Evolutionary conservation across 1,140 invertebrate species (phyloP), one percentile per base, ranked within the genome.

Genomic region (Procambarus clarkii): DNA sequence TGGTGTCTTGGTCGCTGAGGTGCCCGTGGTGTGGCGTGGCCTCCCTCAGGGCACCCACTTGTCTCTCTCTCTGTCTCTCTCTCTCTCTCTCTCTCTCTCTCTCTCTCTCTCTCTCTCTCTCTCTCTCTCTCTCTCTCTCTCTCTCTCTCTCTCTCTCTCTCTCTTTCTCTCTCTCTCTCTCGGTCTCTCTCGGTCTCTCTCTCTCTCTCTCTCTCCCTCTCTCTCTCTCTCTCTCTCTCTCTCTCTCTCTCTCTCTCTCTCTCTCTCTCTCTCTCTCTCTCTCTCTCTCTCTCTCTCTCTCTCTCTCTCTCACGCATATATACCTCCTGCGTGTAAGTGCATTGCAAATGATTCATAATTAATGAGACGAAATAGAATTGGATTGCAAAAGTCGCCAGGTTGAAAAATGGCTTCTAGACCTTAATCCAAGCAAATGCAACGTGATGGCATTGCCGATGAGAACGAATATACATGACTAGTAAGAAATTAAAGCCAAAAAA

Each of bases 151-250:
- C 79, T 48, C 45, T 13, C 44, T n/a, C 79, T 80, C 46, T 54
- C 77, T 46, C 77, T 79, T 34, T 21, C 64, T 69, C 64, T 15
- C 64, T 69, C 64, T 54, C 79, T 50, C 48, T 54, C 48, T 50
- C 79, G n/a, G n/a, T 54, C 79, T 80, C 48, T n/a, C 79, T 80
- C 46, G n/a, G n/a, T 21, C 79, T 80, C 79, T 54, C 79, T 54
- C 79, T 24, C 54, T 80, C 79, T n/a, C 79, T 48, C 45, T 13
- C 44, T n/a, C 79, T 80, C 46, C 21, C 34, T 34, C 34, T 34
- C 34, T 34, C 34, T 34, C 0, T 34, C 1, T 34, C 34, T 34
- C 34, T 34, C 34, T 34, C 34, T 34, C 34, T 34, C 34, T 80
- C 79, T 21, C 79, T 48, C 79, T 24, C 79, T 80, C 79, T 24